Evolutionary conservation across 2,888 invertebrate species (phyloP), one percentile per base, ranked within the genome.

Genomic region (Acronicta psi): DNA sequence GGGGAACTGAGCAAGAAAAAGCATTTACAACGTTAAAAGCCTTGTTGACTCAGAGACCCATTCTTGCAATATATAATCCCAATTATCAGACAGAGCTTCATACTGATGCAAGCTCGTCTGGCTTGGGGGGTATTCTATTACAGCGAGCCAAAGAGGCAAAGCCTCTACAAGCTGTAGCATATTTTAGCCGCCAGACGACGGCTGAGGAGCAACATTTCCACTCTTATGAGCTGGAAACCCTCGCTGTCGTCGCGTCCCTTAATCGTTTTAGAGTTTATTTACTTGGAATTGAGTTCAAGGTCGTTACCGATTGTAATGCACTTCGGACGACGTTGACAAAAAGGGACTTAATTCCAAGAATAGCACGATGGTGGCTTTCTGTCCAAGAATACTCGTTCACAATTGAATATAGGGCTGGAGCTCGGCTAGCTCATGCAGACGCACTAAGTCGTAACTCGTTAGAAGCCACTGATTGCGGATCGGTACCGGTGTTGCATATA

Each of bases 341-440:
- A n/a, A 14, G 36, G n/a, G 36, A 14, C 14, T 14, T 36, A 14
- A 14, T 36, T 36, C 14, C 36, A 36, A 36, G 14, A 14, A 36
- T 36, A 36, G 36, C 36, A 2, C 11, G 42, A 16, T n/a, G 41
- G 51, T 43, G 40, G 29, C 29, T 50, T 4, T 11, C 18, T n/a
- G 18, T 50, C 2, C 49, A 50, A 29, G 49, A 50, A 18, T 49
- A n/a, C 10, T n/a, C 25, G 0, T 49, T 29, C 13, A 40, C 49
- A n/a, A 40, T 50, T 17, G 49, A 40, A 7, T 50, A 40, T 29
- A n/a, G 49, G 4, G n/a, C 40, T 16, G 42, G 41, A 20, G 6
- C 42, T 23, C 29, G 9, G 43, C 9, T 25, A 25, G 9, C 25
- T 9, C 25, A 25, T 25, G 25, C 25, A 7, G 25, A 25, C 25